Evolutionary conservation across 2,888 invertebrate genomes (phyloP).

Genomic region (Syritta pipiens): DNA sequence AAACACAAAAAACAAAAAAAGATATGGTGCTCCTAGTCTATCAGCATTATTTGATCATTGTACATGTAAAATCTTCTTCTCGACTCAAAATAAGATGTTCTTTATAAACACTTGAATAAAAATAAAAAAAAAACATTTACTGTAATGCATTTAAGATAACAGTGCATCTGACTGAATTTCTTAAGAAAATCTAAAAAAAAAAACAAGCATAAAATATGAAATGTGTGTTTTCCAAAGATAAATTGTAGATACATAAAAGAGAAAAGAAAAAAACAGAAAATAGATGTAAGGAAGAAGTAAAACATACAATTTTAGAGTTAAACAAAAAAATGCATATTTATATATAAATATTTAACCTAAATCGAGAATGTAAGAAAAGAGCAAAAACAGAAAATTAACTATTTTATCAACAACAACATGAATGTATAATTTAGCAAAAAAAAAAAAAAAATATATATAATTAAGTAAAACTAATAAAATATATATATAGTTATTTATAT

Average conservation of each 20-base stretch:
- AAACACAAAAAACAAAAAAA: neutral
- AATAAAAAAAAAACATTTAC: too few relatives aligned
- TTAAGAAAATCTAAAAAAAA: constrained; percentile 3
- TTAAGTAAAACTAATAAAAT: constrained; percentile 4
- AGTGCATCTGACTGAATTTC: constrained; percentile 59
- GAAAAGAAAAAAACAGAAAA: too few relatives aligned
- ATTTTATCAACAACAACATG: constrained; percentile 50
- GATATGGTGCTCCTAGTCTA: constrained; percentile 55
- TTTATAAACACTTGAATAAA: too few relatives aligned
- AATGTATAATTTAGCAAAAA: constrained; percentile 1
- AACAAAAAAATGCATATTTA: neutral
- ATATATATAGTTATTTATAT: constrained; percentile 44
- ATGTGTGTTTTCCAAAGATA: constrained; percentile 1
- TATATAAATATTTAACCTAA: constrained; percentile 16
- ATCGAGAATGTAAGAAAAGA: constrained; percentile 3
- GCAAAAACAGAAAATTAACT: constrained; percentile 41
- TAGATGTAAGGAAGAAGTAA: too few relatives aligned
- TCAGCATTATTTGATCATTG: neutral
- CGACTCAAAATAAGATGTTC: too few relatives aligned
- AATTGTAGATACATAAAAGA: too few relatives aligned
- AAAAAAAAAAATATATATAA: neutral
- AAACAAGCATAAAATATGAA: neutral
- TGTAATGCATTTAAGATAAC: constrained; percentile 37
- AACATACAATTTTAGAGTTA: neutral
- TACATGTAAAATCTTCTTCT: too few relatives aligned